These are phyloP conservation scores for Lophius americanus DNA, from an alignment of 2,797 vertebrate species.

Conservation along the genomic window DNA sequence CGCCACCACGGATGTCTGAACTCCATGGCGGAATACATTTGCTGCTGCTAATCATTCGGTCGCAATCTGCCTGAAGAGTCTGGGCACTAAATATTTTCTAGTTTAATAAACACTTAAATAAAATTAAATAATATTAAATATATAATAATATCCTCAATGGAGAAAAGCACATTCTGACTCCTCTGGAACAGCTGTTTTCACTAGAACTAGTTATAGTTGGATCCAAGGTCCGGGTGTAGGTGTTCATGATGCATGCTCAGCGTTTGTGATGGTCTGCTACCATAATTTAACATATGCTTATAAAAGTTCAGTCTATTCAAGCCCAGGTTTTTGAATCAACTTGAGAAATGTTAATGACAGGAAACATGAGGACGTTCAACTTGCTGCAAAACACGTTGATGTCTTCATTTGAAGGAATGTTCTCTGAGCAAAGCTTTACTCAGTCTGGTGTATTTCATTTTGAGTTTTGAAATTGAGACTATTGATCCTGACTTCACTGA, in stretches of 20 bases:
- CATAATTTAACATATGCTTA: not conserved
- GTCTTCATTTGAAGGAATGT: not conserved
- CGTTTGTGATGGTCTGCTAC: too few species aligned
- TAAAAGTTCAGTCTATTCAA: conserved; percentile 3
- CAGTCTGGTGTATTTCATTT: not conserved
- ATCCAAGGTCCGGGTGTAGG: too few species aligned
- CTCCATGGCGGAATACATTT: too few species aligned
- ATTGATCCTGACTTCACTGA: not conserved
- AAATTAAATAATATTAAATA: too few species aligned
- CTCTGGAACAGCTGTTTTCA: not conserved
- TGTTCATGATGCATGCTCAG: not conserved
- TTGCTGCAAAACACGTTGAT: not conserved
- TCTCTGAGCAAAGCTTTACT: not conserved
- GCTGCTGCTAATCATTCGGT: too few species aligned
- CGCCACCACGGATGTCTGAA: too few species aligned
- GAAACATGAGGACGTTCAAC: conserved; percentile 2
- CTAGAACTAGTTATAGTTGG: too few species aligned
- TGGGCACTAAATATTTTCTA: too few species aligned
- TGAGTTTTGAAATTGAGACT: not conserved
- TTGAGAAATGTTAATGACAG: conserved; percentile 3
- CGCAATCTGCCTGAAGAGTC: too few species aligned
- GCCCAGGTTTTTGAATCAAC: not conserved
- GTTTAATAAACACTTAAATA: too few species aligned
- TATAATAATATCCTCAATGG: too few species aligned
- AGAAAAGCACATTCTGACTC: too few species aligned